Conservation (phyloP, 2,797 vertebrate species). For the Crocodylus rhombifer region DNA sequence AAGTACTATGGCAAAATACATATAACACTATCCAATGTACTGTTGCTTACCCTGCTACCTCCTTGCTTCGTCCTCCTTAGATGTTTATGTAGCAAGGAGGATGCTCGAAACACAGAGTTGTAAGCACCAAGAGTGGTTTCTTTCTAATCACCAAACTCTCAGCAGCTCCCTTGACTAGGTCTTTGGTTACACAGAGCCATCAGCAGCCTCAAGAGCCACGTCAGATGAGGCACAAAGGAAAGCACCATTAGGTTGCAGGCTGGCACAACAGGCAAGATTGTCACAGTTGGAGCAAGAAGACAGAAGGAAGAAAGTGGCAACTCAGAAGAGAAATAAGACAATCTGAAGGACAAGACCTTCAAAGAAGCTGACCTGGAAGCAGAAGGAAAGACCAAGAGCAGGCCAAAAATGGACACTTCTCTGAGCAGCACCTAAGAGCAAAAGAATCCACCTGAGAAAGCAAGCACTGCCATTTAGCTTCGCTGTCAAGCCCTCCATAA, state of each 20-base stretch:
- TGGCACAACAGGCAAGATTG: neutral
- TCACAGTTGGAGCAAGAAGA: neutral
- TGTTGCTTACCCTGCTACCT: neutral
- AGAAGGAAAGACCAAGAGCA: neutral
- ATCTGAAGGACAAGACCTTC: too few relatives aligned
- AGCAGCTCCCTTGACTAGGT: neutral
- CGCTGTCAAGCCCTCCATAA: neutral
- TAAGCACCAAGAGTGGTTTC: neutral
- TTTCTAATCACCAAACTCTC: neutral
- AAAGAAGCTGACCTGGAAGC: neutral
- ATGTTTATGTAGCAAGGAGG: neutral
- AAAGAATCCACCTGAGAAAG: neutral
- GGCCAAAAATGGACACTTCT: neutral
- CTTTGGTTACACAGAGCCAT: too few relatives aligned
- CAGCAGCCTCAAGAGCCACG: neutral
- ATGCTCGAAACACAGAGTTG: neutral
- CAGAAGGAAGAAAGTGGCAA: neutral
- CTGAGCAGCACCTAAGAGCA: neutral
- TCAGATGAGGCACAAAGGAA: neutral
- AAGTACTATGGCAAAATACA: neutral
- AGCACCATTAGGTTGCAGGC: neutral
- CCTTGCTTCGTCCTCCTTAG: neutral
- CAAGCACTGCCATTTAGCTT: neutral
- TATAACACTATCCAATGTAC: neutral
- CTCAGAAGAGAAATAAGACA: neutral